Conservation (phyloP, 2,797 vertebrate genomes). For the Diceros bicornis region DNA sequence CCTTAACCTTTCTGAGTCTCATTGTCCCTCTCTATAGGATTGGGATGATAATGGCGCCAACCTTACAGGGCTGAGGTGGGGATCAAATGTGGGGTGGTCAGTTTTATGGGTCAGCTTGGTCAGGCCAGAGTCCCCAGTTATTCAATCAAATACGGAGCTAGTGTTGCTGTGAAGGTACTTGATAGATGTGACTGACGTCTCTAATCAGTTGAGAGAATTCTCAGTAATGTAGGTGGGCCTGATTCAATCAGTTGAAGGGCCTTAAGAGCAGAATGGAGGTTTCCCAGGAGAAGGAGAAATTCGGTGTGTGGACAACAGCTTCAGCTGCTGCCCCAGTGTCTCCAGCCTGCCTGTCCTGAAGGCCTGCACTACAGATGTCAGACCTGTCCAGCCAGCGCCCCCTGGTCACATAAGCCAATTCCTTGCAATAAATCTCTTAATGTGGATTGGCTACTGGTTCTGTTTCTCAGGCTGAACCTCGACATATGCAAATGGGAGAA, state of each 20-base stretch:
- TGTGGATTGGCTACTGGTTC: not conserved
- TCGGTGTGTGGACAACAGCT: not conserved
- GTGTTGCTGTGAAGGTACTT: not conserved
- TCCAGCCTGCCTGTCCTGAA: not conserved
- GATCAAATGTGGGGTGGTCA: too few relatives aligned
- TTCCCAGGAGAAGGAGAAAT: not conserved
- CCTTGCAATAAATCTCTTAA: not conserved
- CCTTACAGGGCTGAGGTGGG: too few relatives aligned
- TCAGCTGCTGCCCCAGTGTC: not conserved
- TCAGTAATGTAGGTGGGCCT: not conserved
- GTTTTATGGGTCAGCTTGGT: too few relatives aligned
- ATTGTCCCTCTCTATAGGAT: rapidly evolving
- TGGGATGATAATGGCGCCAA: too few relatives aligned
- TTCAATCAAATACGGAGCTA: not conserved
- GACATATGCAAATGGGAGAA: not conserved
- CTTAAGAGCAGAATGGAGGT: not conserved
- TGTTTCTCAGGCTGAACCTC: not conserved
- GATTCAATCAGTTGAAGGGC: too few relatives aligned
- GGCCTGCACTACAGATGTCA: rapidly evolving
- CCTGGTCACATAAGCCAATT: not conserved
- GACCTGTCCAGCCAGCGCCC: not conserved
- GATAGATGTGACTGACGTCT: not conserved
- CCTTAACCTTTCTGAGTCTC: too few relatives aligned
- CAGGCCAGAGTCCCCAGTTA: not conserved
- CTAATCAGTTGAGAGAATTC: not conserved